phyloP scores from a whole-genome alignment of 2,797 vertebrate species.

The Tokudaia tokunoshimensis region DNA sequence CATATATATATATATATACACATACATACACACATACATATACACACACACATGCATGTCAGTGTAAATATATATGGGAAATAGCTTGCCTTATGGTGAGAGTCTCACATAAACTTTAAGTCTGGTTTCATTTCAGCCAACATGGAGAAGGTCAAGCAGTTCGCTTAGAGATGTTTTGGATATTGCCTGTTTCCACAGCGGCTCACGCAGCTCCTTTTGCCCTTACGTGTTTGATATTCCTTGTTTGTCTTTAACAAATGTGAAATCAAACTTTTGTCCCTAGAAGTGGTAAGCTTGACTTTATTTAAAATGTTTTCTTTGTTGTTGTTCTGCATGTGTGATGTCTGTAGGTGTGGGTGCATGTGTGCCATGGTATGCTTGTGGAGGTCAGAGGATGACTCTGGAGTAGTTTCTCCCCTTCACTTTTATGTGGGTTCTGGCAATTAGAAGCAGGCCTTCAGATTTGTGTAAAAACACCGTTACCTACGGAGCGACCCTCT shows the following conservation, averaged over 20 bases:
- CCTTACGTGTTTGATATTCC: not conserved
- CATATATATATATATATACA: too few relatives aligned
- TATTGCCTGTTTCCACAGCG: not conserved
- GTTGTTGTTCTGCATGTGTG: not conserved
- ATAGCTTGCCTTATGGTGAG: not conserved
- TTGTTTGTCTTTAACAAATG: not conserved
- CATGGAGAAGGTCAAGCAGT: not conserved
- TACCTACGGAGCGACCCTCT: not conserved
- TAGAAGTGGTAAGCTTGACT: not conserved
- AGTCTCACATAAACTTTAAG: not conserved
- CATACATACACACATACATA: too few relatives aligned
- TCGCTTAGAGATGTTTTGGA: not conserved
- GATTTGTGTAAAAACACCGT: not conserved
- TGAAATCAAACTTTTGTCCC: not conserved
- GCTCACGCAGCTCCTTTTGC: not conserved
- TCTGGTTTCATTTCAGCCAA: not conserved
- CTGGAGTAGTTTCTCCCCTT: too few relatives aligned
- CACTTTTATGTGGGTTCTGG: not conserved
- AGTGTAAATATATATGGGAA: not conserved
- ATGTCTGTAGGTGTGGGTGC: not conserved
- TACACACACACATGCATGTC: not conserved
- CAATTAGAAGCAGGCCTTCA: not conserved
- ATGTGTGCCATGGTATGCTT: too few relatives aligned
- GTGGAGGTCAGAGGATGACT: not conserved
- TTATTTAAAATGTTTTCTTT: not conserved